Conservation (phyloP, 2,797 vertebrate species). For the Hirundo rustica region DNA sequence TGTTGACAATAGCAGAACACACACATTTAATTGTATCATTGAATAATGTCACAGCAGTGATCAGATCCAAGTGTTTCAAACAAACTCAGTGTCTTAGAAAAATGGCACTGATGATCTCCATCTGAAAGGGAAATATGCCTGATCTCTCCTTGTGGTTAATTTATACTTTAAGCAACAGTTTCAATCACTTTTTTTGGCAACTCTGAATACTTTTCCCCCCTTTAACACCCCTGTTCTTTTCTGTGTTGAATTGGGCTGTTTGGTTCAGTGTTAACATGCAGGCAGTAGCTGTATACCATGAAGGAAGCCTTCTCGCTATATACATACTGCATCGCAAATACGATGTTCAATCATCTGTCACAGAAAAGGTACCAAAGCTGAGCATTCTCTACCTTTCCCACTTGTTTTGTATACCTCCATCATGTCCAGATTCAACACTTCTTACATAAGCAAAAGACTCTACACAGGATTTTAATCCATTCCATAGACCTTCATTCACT, state of each 20-base stretch:
- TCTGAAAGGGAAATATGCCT: neutral
- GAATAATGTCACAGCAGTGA: neutral
- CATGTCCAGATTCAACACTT: neutral
- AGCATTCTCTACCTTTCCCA: neutral
- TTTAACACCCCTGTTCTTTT: neutral
- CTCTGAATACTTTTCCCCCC: fast-evolving
- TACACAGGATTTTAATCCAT: neutral
- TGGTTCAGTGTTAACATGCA: neutral
- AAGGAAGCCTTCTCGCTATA: neutral
- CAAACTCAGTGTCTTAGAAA: neutral
- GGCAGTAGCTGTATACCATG: neutral
- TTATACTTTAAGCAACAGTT: neutral
- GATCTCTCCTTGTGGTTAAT: neutral
- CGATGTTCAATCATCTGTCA: neutral
- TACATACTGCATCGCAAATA: neutral
- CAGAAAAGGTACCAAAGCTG: neutral
- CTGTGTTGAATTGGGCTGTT: neutral
- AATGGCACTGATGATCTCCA: neutral
- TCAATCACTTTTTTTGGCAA: neutral
- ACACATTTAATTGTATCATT: neutral
- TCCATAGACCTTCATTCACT: neutral
- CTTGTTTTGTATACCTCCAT: neutral
- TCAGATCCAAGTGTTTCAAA: neutral
- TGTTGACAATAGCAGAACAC: neutral
- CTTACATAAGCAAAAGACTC: neutral